Conservation (phyloP, 2,113 vertebrate genomes). For the Phylloscopus whistleri region DNA sequence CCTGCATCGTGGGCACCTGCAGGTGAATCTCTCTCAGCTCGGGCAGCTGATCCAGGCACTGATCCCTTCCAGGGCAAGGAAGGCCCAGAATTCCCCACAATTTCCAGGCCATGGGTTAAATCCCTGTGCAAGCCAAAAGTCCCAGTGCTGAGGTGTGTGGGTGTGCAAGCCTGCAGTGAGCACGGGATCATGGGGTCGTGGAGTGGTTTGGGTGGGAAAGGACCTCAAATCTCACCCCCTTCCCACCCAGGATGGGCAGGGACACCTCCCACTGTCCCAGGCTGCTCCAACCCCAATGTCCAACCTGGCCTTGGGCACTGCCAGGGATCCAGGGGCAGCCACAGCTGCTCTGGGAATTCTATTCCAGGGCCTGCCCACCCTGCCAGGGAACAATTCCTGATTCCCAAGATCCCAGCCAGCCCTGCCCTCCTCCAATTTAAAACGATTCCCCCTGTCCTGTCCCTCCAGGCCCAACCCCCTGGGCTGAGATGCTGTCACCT, state of each 20-base stretch:
- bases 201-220: accelerated
- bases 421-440: neutral
- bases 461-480: neutral
- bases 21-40: neutral
- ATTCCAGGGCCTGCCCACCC: neutral
- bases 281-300: neutral
- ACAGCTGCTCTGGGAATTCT: neutral
- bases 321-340: neutral
- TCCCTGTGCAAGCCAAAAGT: neutral
- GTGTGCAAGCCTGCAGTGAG: neutral
- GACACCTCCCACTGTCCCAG: neutral
- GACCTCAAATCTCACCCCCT: neutral
- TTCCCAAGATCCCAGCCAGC: accelerated
- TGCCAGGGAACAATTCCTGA: neutral
- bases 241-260: too few relatives aligned
- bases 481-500: neutral
- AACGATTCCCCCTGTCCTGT: accelerated
- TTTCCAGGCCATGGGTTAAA: neutral
- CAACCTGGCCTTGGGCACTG: neutral
- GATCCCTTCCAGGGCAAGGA: neutral
- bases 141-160: neutral
- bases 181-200: neutral
- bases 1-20: neutral
- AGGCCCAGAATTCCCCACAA: neutral
- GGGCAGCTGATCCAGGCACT: neutral